A percentile compares a stretch with the other conserved stretches of the same genome.
Conservation (phyloP, 2,113 vertebrate species). For the Typhlomys cinereus region DNA sequence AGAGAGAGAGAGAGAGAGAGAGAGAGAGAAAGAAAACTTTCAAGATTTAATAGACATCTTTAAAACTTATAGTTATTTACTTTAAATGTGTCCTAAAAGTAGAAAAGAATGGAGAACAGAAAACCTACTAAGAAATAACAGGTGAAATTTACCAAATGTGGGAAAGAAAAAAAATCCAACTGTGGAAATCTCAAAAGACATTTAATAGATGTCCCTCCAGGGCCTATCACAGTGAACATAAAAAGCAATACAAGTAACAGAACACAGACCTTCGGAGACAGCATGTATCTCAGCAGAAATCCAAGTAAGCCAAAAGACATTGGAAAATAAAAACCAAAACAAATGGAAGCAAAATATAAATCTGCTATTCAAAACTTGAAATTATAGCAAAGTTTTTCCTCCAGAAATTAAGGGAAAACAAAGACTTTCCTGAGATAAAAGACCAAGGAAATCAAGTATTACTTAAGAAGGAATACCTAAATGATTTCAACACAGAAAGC, state of each 20-base stretch:
- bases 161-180: not conserved
- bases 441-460: not conserved
- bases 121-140: not conserved
- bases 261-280: not conserved
- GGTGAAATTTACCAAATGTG: not conserved
- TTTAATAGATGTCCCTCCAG: too few species aligned
- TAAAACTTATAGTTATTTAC: not conserved
- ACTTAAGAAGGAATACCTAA: not conserved
- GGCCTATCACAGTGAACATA: not conserved
- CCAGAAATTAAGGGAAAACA: too few species aligned
- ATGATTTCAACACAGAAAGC: not conserved
- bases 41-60: not conserved
- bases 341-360: not conserved
- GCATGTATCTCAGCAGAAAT: not conserved
- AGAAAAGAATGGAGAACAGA: not conserved
- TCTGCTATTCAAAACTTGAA: not conserved
- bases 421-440: not conserved
- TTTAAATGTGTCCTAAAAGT: not conserved
- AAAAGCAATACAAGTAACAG: not conserved
- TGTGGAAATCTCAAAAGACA: too few species aligned
- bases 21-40: not conserved
- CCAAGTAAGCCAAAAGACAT: not conserved
- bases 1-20: not conserved
- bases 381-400: too few species aligned
- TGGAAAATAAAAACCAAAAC: not conserved